Evolutionary conservation across 2,113 vertebrate species (phyloP).

Genomic region (Sebastes fasciatus): DNA sequence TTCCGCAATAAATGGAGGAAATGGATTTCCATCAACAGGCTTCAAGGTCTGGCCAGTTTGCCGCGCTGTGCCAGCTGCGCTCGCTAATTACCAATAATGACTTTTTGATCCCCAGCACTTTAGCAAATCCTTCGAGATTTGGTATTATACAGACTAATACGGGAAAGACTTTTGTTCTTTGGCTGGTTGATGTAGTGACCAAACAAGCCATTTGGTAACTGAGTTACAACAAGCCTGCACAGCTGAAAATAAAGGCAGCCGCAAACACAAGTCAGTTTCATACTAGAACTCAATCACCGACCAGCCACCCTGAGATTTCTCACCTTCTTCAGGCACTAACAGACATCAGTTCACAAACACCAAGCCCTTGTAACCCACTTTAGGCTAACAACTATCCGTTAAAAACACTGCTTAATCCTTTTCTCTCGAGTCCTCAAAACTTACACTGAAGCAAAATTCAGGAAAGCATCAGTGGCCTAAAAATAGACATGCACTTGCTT

Average conservation of each 20-base stretch:
- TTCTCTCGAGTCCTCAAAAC: slow-evolving; percentile 53
- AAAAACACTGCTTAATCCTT: slow-evolving; percentile 44
- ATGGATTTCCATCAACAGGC: slow-evolving; percentile 23
- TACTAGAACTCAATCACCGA: neutral
- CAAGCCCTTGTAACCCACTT: slow-evolving; percentile 21
- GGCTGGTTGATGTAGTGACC: neutral
- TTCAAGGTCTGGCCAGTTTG: slow-evolving; percentile 19
- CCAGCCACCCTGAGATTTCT: neutral
- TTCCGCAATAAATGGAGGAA: neutral
- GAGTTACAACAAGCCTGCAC: neutral
- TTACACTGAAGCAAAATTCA: slow-evolving; percentile 57
- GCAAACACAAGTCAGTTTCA: neutral
- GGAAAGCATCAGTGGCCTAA: slow-evolving; percentile 63
- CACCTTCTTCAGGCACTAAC: too few species aligned
- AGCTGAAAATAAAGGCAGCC: neutral
- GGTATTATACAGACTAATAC: slow-evolving; percentile 49
- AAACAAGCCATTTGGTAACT: slow-evolving; percentile 6
- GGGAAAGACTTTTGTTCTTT: slow-evolving; percentile 24
- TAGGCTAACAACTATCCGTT: slow-evolving; percentile 32
- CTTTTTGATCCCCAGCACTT: slow-evolving; percentile 56
- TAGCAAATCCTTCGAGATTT: slow-evolving; percentile 57
- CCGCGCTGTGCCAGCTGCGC: slow-evolving; percentile 37
- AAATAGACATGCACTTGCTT: slow-evolving; percentile 67
- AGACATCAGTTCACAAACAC: slow-evolving; percentile 3
- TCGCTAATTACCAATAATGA: slow-evolving; percentile 54